Conservation (phyloP, 1,140 invertebrate genomes). For the Trichoplusia ni region DNA sequence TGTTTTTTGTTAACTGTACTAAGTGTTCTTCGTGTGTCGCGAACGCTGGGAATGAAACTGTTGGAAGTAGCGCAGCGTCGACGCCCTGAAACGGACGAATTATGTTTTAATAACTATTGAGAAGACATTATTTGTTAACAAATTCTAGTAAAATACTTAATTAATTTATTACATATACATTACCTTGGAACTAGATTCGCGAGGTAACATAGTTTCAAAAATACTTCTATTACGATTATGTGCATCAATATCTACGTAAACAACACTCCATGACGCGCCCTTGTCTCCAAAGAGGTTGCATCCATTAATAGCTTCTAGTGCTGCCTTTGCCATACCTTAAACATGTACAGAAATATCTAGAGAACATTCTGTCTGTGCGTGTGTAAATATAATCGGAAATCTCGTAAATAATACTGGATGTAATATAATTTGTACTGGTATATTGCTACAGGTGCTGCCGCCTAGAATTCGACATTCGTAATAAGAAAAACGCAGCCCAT, state of each 20-base stretch:
- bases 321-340: constrained; percentile 97
- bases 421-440: not conserved
- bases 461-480: too few relatives aligned
- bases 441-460: too few relatives aligned
- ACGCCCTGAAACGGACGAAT: constrained; percentile 85
- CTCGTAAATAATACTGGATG: too few relatives aligned
- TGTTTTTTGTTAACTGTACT: constrained; percentile 93
- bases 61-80: constrained; percentile 94
- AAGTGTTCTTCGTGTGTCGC: constrained; percentile 97
- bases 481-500: too few relatives aligned
- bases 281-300: constrained; percentile 99
- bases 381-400: too few relatives aligned
- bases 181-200: constrained; percentile 99
- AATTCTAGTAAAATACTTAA: too few relatives aligned
- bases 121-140: not conserved
- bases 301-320: constrained; percentile 98
- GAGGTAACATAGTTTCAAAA: constrained; percentile 98
- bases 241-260: constrained; percentile 99
- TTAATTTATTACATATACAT: not conserved
- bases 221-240: constrained; percentile 99
- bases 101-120: not conserved
- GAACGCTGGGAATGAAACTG: constrained; percentile 98
- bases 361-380: too few relatives aligned
- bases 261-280: constrained; percentile 98
- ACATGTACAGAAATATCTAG: constrained; percentile 19